Evolutionary conservation across 2,113 vertebrate species (phyloP).

Genomic region (Tachuris rubrigastra): DNA sequence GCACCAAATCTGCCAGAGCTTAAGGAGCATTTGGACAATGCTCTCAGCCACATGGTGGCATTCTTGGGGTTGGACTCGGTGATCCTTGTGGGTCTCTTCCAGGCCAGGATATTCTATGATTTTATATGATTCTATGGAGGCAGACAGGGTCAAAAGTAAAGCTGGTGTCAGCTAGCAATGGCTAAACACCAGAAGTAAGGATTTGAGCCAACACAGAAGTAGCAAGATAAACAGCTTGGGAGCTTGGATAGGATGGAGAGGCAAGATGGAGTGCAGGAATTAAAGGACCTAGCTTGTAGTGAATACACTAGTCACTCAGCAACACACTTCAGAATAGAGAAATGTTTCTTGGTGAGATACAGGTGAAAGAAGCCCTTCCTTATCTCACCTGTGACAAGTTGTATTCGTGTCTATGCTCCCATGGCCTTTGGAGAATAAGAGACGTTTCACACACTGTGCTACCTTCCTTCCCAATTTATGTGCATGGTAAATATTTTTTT

Average conservation of each 20-base stretch:
- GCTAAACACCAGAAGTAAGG: not conserved
- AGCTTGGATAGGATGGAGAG: not conserved
- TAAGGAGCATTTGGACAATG: not conserved
- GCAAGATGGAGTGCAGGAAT: not conserved
- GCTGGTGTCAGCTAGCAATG: not conserved
- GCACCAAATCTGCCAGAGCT: not conserved
- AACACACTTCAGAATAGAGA: not conserved
- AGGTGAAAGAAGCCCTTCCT: not conserved
- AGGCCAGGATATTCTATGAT: not conserved
- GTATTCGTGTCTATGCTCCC: not conserved
- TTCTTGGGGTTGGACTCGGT: not conserved
- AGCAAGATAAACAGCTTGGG: not conserved
- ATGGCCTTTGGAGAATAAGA: not conserved
- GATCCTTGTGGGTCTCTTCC: not conserved
- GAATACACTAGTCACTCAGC: not conserved
- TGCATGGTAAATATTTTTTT: constrained; percentile 3
- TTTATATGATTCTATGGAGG: not conserved
- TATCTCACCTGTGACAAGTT: not conserved
- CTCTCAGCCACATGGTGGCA: not conserved
- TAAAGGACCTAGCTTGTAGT: not conserved
- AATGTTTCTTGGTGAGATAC: not conserved
- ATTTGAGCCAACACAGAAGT: not conserved
- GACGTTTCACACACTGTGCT: not conserved
- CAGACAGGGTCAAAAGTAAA: not conserved
- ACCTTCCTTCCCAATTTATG: not conserved